Base-by-base conservation (phyloP, 2,113 vertebrate species). In the Plecturocebus donacophilus region DNA sequence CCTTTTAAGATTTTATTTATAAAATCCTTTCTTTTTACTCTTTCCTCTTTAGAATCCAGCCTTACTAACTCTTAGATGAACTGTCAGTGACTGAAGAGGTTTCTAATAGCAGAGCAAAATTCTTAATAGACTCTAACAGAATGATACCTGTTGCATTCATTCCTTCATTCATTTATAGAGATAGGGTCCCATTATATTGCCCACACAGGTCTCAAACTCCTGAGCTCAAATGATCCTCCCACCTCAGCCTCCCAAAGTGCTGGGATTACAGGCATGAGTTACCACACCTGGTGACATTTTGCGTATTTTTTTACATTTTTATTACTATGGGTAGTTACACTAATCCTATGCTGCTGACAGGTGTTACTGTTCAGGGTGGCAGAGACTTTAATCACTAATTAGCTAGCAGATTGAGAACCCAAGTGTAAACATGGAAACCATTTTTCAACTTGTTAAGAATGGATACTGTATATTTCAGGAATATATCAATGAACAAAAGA, bases 11-110 rank as follows among this genome's bases (percentile, higher is more conserved):
- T 83, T 86, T 52, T 80, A 61, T 71, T 95, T 96, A 27, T 13
- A 87, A 61, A 94, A 85, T 64, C 20, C 38, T 90, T 93, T 83
- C 52, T 88, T 81, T 52, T 85, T 71, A 61, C 25, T 86, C 92
- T 93, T 96, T 56, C 12, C 38, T 89, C 20, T 35, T 80, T 54
- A 86, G 91, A 70, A 83, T 56, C 61, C 21, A 80, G 32, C 32
- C 77, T 92, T 25, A 35, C 49, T 86, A 38, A 83, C 64, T 87
- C 42, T 40, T 17, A n/a, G 2, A 9, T 52, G 45, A 75, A 40
- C n/a, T 82, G 10, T 84, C 52, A 64, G 4, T 58, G 75, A 76
- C 73, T n/a, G 52, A 91, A 81, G n/a, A n/a, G 16, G 8, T 52
- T 88, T 68, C 61, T 82, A 47, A 61, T 35, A 70, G 81, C 71